Evolutionary conservation across 2,797 vertebrate genomes (phyloP).

Genomic region (Eupleurogrammus muticus): DNA sequence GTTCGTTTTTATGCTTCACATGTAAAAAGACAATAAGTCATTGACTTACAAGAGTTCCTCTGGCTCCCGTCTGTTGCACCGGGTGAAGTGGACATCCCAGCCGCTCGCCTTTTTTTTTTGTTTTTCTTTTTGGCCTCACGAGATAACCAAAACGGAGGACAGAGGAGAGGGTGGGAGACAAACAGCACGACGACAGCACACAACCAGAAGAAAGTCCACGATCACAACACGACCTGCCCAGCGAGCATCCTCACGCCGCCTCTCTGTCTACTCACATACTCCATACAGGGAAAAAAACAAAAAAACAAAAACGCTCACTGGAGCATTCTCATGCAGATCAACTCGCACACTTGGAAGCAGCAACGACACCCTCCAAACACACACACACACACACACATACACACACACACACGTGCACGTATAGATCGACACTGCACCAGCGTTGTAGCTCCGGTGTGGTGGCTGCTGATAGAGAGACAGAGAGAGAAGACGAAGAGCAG

Average conservation of each 20-base stretch:
- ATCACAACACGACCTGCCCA: slow-evolving; percentile 73
- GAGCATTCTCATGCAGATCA: slow-evolving; percentile 47
- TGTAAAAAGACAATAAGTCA: slow-evolving; percentile 22
- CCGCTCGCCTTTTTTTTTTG: no score
- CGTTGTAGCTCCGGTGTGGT: slow-evolving; percentile 47
- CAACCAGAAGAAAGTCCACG: slow-evolving; percentile 67
- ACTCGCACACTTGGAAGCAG: slow-evolving; percentile 12
- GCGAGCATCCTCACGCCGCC: slow-evolving; percentile 66
- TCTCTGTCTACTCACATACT: slow-evolving; percentile 63
- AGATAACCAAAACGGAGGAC: slow-evolving; percentile 60
- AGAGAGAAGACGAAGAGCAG: slow-evolving; percentile 56
- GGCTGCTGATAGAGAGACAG: slow-evolving; percentile 49
- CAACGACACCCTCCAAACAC: no score
- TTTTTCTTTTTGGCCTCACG: slow-evolving; percentile 52
- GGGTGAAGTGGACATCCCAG: slow-evolving; percentile 77
- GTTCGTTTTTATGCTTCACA: no score
- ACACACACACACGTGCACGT: slow-evolving; percentile 13
- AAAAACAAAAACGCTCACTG: slow-evolving; percentile 37
- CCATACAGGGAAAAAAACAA: no score
- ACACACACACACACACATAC: no score
- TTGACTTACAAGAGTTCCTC: slow-evolving; percentile 79
- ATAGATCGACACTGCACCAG: slow-evolving; percentile 52
- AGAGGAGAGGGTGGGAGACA: slow-evolving; percentile 36
- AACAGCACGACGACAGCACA: slow-evolving; percentile 50
- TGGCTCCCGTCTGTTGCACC: slow-evolving; percentile 74